Conservation (phyloP, 2,113 vertebrate genomes). For the Tachycineta bicolor region DNA sequence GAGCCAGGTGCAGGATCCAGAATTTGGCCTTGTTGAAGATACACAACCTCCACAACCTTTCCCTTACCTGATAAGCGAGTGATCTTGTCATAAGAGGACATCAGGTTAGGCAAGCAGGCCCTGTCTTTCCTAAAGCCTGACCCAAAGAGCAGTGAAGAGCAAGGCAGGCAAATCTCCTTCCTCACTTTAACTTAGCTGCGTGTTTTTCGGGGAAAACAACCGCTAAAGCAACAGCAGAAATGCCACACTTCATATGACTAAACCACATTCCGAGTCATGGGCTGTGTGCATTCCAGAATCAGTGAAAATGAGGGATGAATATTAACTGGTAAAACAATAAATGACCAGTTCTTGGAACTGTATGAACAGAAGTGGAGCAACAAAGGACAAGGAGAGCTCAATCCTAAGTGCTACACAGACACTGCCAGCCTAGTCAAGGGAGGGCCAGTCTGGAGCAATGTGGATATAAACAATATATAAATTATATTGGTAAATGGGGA, state of each 20-base stretch:
- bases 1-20: neutral
- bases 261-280: neutral
- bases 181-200: neutral
- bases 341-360: neutral
- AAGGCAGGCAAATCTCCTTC: neutral
- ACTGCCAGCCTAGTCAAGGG: neutral
- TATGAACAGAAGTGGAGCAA: neutral
- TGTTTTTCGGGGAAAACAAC: neutral
- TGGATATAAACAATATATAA: neutral
- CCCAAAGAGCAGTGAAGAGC: neutral
- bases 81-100: neutral
- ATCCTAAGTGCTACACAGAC: fast-evolving
- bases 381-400: neutral
- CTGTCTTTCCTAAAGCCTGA: neutral
- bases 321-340: neutral
- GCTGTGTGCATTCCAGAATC: neutral
- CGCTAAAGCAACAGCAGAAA: neutral
- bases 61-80: no score
- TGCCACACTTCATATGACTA: neutral
- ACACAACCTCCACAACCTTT: neutral
- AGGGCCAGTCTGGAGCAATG: neutral
- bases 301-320: neutral
- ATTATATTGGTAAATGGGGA: neutral
- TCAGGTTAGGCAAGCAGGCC: neutral
- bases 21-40: neutral